Evolutionary conservation across 1,140 invertebrate genomes (phyloP).

Genomic region (Ooceraea biroi): DNA sequence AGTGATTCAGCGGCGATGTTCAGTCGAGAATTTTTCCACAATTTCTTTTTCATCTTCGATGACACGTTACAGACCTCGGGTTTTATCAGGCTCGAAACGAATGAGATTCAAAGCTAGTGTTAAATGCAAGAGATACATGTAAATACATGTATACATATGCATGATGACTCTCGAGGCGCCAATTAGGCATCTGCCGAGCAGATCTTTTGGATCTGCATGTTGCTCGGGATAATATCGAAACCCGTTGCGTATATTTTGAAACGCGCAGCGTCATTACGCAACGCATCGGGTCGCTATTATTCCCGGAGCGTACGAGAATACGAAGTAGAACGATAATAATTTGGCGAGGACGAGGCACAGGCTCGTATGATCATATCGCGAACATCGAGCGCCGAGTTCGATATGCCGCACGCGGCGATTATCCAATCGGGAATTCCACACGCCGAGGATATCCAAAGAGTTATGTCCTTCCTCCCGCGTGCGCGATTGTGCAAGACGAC

Average conservation of each 20-base stretch:
- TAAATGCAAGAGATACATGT: not conserved
- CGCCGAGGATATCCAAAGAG: slow-evolving; percentile 4
- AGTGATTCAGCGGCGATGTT: not conserved
- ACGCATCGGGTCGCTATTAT: slow-evolving; percentile 25
- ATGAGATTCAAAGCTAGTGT: slow-evolving; percentile 4
- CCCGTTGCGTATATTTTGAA: not conserved
- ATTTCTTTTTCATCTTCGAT: not conserved
- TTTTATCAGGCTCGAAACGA: slow-evolving; percentile 19
- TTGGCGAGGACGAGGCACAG: not conserved
- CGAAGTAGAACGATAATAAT: slow-evolving; percentile 33
- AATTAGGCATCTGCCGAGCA: slow-evolving; percentile 32
- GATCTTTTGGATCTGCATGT: slow-evolving; percentile 14
- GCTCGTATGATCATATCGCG: not conserved
- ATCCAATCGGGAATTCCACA: slow-evolving; percentile 16
- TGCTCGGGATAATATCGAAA: not conserved
- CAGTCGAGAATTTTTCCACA: not conserved
- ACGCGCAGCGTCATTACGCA: not conserved
- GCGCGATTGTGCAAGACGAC: slow-evolving; percentile 21
- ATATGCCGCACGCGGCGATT: not conserved
- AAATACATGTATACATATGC: not conserved
- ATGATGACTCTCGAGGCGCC: not conserved
- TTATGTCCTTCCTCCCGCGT: slow-evolving; percentile 5
- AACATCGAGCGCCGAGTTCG: not conserved
- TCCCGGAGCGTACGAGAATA: not conserved
- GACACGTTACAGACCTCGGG: not conserved